These are phyloP conservation scores for Microctenopoma stevenorrisi DNA, from an alignment of 2,797 vertebrate genomes.

Conservation along the genomic window DNA sequence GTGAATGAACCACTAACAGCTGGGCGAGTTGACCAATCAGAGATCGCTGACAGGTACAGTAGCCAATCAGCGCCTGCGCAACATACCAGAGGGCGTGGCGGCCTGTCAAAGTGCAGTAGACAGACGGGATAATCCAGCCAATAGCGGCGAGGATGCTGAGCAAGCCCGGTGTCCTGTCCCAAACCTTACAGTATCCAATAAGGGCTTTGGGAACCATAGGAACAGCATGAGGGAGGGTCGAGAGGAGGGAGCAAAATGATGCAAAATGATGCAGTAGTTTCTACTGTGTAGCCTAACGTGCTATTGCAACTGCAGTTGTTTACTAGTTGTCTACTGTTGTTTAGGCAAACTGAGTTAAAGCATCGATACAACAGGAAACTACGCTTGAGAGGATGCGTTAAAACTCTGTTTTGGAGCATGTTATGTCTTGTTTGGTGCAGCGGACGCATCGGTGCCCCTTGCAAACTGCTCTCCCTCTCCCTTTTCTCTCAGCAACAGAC, in stretches of 20 bases:
- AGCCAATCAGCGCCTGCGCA: conserved; percentile 74
- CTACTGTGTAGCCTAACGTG: not conserved
- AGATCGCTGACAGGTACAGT: conserved; percentile 87
- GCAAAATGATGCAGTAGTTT: not conserved
- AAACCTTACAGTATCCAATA: conserved; percentile 93
- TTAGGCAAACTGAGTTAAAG: not conserved
- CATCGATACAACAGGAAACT: not conserved
- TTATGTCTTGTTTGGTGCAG: conserved; percentile 34
- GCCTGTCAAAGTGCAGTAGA: conserved; percentile 73
- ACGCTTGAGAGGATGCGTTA: too few relatives aligned
- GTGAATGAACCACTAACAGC: conserved; percentile 99
- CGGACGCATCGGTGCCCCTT: conserved; percentile 48
- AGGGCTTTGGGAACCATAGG: conserved; percentile 84
- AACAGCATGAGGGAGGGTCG: conserved; percentile 84
- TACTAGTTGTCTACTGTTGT: not conserved
- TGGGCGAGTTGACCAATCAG: conserved; percentile 88
- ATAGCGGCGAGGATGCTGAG: conserved; percentile 65
- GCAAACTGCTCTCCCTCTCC: conserved; percentile 52
- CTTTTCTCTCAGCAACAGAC: conserved; percentile 93
- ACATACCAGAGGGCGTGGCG: conserved; percentile 70
- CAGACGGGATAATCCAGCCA: conserved; percentile 69
- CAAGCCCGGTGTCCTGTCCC: conserved; percentile 68
- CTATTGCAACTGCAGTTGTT: not conserved
- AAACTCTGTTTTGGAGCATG: conserved; percentile 31
- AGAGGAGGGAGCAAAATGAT: conserved; percentile 60